phyloP scores from a whole-genome alignment of 2,113 vertebrate species.

The Microtus montanus region DNA sequence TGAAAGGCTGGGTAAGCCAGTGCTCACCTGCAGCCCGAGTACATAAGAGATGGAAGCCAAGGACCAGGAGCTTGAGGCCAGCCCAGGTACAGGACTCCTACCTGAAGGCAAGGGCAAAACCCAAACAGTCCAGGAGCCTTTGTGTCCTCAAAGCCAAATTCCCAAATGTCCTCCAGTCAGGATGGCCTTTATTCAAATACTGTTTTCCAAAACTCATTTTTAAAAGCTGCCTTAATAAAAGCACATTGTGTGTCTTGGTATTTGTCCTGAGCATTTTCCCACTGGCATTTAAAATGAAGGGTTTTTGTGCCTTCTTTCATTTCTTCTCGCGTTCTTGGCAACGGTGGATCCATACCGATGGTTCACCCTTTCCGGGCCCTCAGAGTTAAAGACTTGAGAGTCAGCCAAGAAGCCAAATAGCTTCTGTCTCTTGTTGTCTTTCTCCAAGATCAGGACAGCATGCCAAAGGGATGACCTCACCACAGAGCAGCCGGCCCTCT shows the following conservation, averaged over 20 bases:
- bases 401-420: slow-evolving; percentile 25
- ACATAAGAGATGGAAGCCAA: background rate
- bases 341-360: background rate
- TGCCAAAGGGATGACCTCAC: slow-evolving; percentile 73
- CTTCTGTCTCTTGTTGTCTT: slow-evolving; percentile 61
- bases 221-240: background rate
- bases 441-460: background rate
- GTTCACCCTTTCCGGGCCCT: background rate
- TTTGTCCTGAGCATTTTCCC: slow-evolving; percentile 52
- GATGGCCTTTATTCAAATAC: background rate
- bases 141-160: background rate
- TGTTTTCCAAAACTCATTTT: background rate
- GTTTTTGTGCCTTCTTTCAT: slow-evolving; percentile 38
- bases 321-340: background rate
- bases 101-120: background rate
- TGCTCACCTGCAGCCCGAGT: background rate
- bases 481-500: background rate
- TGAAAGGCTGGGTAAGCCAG: background rate
- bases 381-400: background rate
- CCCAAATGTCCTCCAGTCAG: background rate
- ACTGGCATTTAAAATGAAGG: slow-evolving; percentile 21
- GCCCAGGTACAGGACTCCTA: background rate
- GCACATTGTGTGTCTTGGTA: background rate
- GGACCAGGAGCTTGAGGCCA: background rate
- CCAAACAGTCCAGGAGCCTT: background rate